phyloP scores from a whole-genome alignment of 2,113 vertebrate genomes.

The Motacilla alba region DNA sequence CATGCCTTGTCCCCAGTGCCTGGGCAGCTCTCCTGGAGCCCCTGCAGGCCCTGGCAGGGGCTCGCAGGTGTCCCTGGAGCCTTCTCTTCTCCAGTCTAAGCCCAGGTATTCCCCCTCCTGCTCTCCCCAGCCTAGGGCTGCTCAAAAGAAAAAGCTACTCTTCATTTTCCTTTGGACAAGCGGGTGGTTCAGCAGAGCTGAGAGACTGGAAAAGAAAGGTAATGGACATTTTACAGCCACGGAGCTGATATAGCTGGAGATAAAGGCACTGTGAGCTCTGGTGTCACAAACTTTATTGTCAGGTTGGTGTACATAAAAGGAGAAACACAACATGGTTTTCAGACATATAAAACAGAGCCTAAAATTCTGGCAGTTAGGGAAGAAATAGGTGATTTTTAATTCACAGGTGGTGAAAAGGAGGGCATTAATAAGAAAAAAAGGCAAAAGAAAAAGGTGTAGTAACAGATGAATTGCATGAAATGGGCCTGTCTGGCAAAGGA shows the following conservation, averaged over 20 bases:
- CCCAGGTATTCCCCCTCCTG: neutral
- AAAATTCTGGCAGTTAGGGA: neutral
- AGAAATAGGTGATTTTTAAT: neutral
- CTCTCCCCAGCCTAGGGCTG: too few species aligned
- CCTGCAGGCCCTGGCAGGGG: fast-evolving
- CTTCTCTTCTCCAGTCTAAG: neutral
- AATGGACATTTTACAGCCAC: slow-evolving; percentile 10
- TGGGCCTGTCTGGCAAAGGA: neutral
- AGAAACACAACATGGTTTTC: neutral
- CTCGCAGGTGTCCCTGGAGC: fast-evolving
- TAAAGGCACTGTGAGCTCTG: neutral
- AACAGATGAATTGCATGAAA: neutral
- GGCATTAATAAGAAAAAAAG: neutral
- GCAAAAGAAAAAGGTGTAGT: fast-evolving
- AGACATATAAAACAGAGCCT: neutral
- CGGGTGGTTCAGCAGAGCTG: neutral
- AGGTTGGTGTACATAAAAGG: neutral
- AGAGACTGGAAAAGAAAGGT: neutral
- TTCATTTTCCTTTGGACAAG: neutral
- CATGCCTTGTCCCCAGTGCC: neutral
- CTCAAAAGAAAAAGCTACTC: neutral
- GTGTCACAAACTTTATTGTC: slow-evolving; percentile 11
- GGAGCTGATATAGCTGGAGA: neutral
- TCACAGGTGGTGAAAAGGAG: neutral
- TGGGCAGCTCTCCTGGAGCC: neutral